Evolutionary conservation across 2,888 invertebrate species (phyloP), one percentile per base, ranked within the genome.

Genomic region (Protophormia terraenovae): DNA sequence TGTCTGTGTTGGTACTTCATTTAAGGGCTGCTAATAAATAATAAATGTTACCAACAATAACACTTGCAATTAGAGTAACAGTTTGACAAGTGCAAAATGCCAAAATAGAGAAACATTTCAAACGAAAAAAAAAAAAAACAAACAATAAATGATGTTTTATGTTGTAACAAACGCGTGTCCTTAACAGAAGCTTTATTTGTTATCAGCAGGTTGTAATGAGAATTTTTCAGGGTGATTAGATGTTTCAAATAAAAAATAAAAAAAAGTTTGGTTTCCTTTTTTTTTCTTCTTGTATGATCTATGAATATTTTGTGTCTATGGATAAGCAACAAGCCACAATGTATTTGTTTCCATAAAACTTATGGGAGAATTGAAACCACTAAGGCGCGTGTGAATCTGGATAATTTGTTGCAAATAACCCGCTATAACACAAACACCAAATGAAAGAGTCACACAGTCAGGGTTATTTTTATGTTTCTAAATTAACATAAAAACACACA

Each of bases 11-110:
- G 58, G 53, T 69, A 35, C 73, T 81, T 64, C 55, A 58, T 73
- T 82, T 85, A 85, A 85, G 85, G 85, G 85, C 85, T 85, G 84
- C 83, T 86, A 86, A 86, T 86, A 86, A 86, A 84, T 86, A 86
- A 86, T 84, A 86, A 86, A 86, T 86, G 78, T 73, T 58, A 50
- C 41, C 73, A 83, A 79, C 78, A 69, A 79, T 75, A 86, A 86
- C 83, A 86, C 83, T 83, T 81, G 86, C 84, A 86, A 84, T 83
- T 86, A 84, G 60, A 69, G 60, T 76, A 86, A 83, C 86, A 84
- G 78, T 82, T 85, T 85, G 85, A 85, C 85, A 85, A 85, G 85
- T 85, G 85, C 82, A 78, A 78, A 81, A 67, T 84, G 67, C 55
- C 81, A 55, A 79, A 76, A 67, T 69, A 78, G 24, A 66, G 58